A percentile compares a stretch with the other conserved stretches of the same genome.
Conservation (phyloP, 2,888 invertebrate genomes). For the Drosophila suboccidentalis region DNA sequence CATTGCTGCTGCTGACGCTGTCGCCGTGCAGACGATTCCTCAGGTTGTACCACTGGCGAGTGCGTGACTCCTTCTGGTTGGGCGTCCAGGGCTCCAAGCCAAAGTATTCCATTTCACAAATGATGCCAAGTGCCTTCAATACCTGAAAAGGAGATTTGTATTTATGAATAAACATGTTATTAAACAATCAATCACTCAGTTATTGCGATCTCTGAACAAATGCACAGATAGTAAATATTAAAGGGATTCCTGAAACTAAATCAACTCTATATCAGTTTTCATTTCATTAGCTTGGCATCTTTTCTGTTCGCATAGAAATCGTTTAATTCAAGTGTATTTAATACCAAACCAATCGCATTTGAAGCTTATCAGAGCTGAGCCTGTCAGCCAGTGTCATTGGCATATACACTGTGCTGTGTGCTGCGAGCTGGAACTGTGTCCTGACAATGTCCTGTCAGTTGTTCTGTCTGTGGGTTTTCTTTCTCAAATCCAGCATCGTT, state of each 20-base stretch:
- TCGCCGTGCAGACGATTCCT: slow-evolving; percentile 88
- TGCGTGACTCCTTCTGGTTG: slow-evolving; percentile 88
- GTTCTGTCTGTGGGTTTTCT: slow-evolving; percentile 54
- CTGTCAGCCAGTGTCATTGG: slow-evolving; percentile 43
- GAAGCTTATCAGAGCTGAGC: slow-evolving; percentile 48
- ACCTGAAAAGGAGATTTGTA: slow-evolving; percentile 87
- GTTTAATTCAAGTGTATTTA: background rate
- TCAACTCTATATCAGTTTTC: background rate
- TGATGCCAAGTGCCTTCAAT: slow-evolving; percentile 92
- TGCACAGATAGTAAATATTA: background rate
- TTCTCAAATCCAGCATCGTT: slow-evolving; percentile 58
- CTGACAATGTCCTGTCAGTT: slow-evolving; percentile 62
- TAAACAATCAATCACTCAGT: background rate
- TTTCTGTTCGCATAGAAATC: background rate
- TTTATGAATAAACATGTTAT: background rate
- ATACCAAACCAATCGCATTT: slow-evolving; percentile 39
- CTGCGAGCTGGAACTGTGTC: slow-evolving; percentile 8
- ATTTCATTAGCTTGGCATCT: background rate
- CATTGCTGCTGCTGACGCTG: slow-evolving; percentile 79
- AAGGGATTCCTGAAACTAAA: background rate
- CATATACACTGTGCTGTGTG: slow-evolving; percentile 20
- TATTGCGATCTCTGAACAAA: too few relatives aligned
- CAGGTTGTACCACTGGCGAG: slow-evolving; percentile 94
- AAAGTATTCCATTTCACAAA: slow-evolving; percentile 95
- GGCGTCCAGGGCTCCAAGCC: slow-evolving; percentile 89